phyloP scores from a whole-genome alignment of 2,888 invertebrate species.

The Polydrusus tereticollis region DNA sequence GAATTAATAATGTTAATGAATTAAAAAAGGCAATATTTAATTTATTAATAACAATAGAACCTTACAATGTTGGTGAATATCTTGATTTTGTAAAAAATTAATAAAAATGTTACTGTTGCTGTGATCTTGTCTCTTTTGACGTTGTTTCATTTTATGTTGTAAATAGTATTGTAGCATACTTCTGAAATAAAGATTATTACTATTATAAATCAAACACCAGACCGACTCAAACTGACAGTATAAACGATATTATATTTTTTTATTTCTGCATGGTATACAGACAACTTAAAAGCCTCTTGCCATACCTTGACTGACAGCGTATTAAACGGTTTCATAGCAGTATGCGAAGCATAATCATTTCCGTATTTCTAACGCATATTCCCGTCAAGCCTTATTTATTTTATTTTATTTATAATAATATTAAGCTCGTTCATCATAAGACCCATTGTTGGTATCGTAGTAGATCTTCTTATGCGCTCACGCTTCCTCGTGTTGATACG shows the following conservation, averaged over 20 bases:
- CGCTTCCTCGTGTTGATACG: conserved; percentile 28
- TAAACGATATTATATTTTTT: neutral
- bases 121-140: too few relatives aligned
- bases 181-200: too few relatives aligned
- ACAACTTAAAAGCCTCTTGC: neutral
- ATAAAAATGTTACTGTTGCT: too few relatives aligned
- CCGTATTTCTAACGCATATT: neutral
- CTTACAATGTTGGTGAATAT: too few relatives aligned
- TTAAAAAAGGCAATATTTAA: too few relatives aligned
- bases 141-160: too few relatives aligned
- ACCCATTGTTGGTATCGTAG: conserved; percentile 31
- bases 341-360: neutral
- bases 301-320: neutral
- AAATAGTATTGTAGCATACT: too few relatives aligned
- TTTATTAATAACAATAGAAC: too few relatives aligned
- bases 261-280: neutral
- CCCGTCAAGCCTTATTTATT: conserved; percentile 13
- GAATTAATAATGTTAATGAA: too few relatives aligned
- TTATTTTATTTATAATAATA: conserved; percentile 4
- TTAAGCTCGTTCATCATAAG: conserved; percentile 22
- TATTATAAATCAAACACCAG: too few relatives aligned
- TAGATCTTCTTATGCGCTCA: conserved; percentile 31
- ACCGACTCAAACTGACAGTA: too few relatives aligned
- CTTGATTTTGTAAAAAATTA: too few relatives aligned
- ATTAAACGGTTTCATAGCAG: neutral